Base-by-base conservation (phyloP, 2,888 invertebrate species). In the Melikaiella ostensackeni region DNA sequence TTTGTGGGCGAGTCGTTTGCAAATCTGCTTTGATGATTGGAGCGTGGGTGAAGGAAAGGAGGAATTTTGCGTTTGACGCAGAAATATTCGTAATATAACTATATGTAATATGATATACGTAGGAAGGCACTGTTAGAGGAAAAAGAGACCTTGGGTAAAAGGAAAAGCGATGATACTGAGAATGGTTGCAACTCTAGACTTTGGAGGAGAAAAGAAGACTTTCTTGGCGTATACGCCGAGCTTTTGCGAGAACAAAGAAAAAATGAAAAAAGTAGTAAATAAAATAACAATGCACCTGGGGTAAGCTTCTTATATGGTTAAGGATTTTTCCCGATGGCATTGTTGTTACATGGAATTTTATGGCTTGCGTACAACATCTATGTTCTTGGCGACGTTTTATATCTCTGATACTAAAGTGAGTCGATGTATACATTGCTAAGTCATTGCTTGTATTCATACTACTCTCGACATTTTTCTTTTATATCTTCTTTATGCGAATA, bases 351-450 rank as follows among this genome's bases (percentile, higher is more conserved):
- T 11, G 50, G 50, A 50, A 70, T 70, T 70, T 70, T 50, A 70
- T 70, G 70, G 70, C 50, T 70, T 27, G 27, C 70, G 50, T 50
- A 33, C 50, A 70, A 70, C 50, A 50, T 70, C 70, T 70, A 70
- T 70, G 70, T 70, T 50, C 70, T 70, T 70, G 70, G 70, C 50
- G 70, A 70, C 70, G n/a, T 70, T 70, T 70, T 70, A 70, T 70
- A 70, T 70, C 50, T n/a, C n/a, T 50, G 70, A 46, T 70, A 66
- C 46, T 66, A 70, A 70, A 70, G 30, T 70, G 70, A 70, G 24
- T 46, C 30, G 50, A 70, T 70, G 30, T 46, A 70, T 50, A 70
- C 30, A n/a, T n/a, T n/a, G n/a, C n/a, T n/a, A n/a, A 46, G 50
- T 21, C 30, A 50, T 19, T 50, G 70, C 50, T 50, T 70, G 30